Base-by-base conservation (phyloP, 1,140 invertebrate genomes). In the Cryptotermes secundus region DNA sequence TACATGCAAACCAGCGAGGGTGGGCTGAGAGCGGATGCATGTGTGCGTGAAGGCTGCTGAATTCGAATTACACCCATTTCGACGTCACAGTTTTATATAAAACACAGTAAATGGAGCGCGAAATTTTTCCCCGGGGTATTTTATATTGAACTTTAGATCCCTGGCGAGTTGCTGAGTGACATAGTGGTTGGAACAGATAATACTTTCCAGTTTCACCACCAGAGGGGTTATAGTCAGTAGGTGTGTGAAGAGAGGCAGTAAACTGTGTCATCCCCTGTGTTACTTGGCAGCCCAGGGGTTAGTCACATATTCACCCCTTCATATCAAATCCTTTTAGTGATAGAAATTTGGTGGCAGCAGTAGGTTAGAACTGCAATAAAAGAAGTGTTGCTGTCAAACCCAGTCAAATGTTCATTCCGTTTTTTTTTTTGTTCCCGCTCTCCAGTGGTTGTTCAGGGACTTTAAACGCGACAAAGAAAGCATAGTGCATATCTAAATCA, bases 91-190 rank as follows among this genome's bases (percentile, higher is more conserved):
- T 72, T 72, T 72, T 72, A 72, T 72, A 72, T 72, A 72, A 72
- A 72, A 72, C 59, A 72, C n/a, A 26, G 59, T 72, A 72, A 72
- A 72, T 72, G 59, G 59, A 72, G 59, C 59, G 59, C 26, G n/a
- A n/a, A 72, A 72, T 72, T 72, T 72, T 72, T 72, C 59, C 59
- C 59, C n/a, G 10, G 59, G 59, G 59, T 72, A 26, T 72, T 72
- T 72, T 72, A 72, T 72, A 72, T 72, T 72, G 59, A 72, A 72
- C 59, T 72, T 49, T 14, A 72, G 59, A 72, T 72, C 59, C 59
- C 59, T 72, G 7, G 59, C 26, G 59, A 3, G 59, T 72, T 72
- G 24, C 12, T 59, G 53, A 72, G 59, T 72, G 59, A 72, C 59
- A n/a, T 72, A 72, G 59, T 72, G 59, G 59, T 26, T n/a, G 7